Conservation (phyloP, 2,797 vertebrate genomes). For the Coregonus ussuriensis region DNA sequence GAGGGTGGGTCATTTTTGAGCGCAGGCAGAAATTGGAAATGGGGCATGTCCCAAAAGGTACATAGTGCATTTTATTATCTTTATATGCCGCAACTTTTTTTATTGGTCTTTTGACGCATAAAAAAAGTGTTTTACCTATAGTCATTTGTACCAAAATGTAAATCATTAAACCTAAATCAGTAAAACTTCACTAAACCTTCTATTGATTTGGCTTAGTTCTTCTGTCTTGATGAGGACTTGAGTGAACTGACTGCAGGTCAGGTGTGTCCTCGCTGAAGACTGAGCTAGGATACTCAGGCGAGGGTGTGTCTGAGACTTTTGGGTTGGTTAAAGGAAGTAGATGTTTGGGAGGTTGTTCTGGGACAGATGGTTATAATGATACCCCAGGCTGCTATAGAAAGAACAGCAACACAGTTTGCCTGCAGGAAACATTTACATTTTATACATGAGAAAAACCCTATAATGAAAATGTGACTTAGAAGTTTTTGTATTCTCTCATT, state of each 20-base stretch:
- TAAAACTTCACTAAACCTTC: neutral
- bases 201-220: neutral
- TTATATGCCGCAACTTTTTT: neutral
- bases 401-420: conserved; percentile 32
- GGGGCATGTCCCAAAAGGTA: neutral
- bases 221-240: neutral
- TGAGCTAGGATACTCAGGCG: neutral
- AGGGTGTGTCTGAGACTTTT: neutral
- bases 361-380: conserved; percentile 22
- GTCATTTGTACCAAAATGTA: neutral
- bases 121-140: neutral
- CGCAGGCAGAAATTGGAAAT: neutral
- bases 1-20: neutral
- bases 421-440: conserved; percentile 47
- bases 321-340: too few species aligned
- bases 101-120: neutral
- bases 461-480: conserved; percentile 55
- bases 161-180: neutral
- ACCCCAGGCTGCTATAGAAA: conserved; percentile 42
- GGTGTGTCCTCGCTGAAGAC: neutral
- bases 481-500: conserved; percentile 21
- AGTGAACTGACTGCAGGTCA: neutral
- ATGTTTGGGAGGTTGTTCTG: neutral
- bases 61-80: neutral
- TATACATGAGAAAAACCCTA: conserved; percentile 25